Evolutionary conservation across 2,797 vertebrate genomes (phyloP), one percentile per base, ranked within the genome.

Genomic region (Dallia pectoralis): DNA sequence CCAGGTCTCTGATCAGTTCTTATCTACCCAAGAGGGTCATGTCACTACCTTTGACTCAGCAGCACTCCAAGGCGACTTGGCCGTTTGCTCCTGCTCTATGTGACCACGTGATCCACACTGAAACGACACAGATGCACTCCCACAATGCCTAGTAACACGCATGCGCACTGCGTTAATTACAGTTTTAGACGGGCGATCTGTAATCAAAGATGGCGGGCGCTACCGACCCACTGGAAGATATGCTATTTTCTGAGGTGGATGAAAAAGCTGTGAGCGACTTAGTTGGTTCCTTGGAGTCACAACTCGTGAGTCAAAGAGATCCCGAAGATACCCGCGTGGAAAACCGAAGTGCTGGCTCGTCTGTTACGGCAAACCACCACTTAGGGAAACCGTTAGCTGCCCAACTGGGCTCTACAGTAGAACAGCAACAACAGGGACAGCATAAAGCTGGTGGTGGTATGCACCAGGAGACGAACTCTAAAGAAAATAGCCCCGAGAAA

Each of bases 241-340:
- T 96, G 94, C 92, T 96, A 80, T 95, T 94, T 92, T 95, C 94
- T 75, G 94, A 95, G 93, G 94, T 96, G 93, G 95, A 96, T 83
- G 95, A 96, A 84, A 95, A 96, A 87, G 95, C 93, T 66, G 94
- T 95, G 84, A 95, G 94, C 86, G 94, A 95, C 82, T 89, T 96
- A 40, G 94, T 95, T 84, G 94, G 94, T 81, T 96, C 94, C 0
- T 77, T 95, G 86, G 94, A 95, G 89, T 95, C 95, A 53, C 93
- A 95, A 90, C 93, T 95, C 30, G 81, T 91, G 11, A 92, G 93
- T 40, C 91, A 93, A 75, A 91, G 89, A 85, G 90, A 87, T 72
- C 67, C 90, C 8, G 87, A 78, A 53, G 89, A 81, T 18, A 78
- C 87, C 82, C 74, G 91, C 36, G 81, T 89, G 70, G 86, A 91